A percentile compares a stretch with the other conserved stretches of the same genome.
phyloP scores from a whole-genome alignment of 2,113 vertebrate genomes.

The Condylura cristata region DNA sequence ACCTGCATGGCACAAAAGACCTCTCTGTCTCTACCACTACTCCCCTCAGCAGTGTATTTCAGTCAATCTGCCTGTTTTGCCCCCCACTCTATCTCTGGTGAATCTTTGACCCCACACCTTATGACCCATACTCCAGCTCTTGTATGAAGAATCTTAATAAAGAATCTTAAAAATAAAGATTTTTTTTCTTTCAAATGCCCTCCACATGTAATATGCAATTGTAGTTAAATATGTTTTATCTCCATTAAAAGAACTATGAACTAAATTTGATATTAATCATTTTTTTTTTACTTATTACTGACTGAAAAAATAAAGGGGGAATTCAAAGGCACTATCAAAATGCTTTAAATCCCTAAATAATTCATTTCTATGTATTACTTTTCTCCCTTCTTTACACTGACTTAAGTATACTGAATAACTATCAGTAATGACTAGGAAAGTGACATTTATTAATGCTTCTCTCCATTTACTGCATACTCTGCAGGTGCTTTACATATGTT shows the following conservation, averaged over 20 bases:
- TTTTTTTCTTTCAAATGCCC: neutral
- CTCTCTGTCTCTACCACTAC: too few species aligned
- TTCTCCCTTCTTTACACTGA: neutral
- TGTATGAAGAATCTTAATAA: too few species aligned
- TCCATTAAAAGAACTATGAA: neutral
- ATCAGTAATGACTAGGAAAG: neutral
- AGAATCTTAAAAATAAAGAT: too few species aligned
- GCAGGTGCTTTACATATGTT: neutral
- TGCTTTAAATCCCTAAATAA: neutral
- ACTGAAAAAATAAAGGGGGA: neutral
- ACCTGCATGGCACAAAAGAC: too few species aligned
- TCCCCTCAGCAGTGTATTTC: too few species aligned
- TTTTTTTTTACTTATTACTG: neutral
- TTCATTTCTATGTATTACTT: neutral
- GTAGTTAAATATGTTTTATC: neutral
- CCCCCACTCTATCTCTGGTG: too few species aligned
- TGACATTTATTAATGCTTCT: neutral
- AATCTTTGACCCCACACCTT: too few species aligned
- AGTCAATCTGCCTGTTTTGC: too few species aligned
- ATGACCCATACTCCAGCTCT: too few species aligned
- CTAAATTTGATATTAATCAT: constrained; percentile 1
- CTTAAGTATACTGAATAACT: neutral
- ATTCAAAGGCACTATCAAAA: neutral
- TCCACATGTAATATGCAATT: neutral
- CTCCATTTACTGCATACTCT: neutral